Conservation (phyloP, 2,113 vertebrate genomes). For the Scytalopus superciliaris region DNA sequence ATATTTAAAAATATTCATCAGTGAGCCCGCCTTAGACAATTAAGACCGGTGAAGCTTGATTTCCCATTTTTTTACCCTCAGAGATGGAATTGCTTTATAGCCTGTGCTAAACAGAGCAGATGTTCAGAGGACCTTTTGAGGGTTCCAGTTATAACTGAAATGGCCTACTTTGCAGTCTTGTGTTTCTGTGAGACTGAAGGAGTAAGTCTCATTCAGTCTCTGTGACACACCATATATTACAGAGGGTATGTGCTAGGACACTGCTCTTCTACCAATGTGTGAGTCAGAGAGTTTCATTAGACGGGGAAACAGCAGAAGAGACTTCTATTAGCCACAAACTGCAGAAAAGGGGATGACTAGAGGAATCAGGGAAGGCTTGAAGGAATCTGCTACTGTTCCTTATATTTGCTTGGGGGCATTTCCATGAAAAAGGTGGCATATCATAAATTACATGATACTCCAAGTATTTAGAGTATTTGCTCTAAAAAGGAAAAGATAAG, state of each 20-base stretch:
- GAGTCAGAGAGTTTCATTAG: not conserved
- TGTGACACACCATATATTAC: not conserved
- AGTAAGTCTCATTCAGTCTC: not conserved
- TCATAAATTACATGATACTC: not conserved
- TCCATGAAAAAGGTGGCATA: not conserved
- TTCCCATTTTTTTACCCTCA: not conserved
- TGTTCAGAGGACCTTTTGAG: not conserved
- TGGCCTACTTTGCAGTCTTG: not conserved
- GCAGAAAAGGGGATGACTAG: not conserved
- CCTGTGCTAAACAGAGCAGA: constrained; percentile 4
- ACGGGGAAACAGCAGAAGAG: not conserved
- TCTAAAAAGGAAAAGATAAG: not conserved
- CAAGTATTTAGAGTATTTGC: not conserved
- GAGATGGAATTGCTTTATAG: not conserved
- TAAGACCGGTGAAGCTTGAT: not conserved
- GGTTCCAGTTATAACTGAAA: not conserved
- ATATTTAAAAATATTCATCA: not conserved
- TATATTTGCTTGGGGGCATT: not conserved
- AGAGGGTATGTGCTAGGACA: not conserved
- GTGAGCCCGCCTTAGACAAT: not conserved
- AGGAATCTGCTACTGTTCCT: not conserved
- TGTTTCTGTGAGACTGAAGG: not conserved
- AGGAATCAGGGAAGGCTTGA: not conserved
- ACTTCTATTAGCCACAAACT: not conserved
- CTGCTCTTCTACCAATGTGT: not conserved